phyloP scores from a whole-genome alignment of 2,888 invertebrate genomes.

The Drosophila buzzatii region DNA sequence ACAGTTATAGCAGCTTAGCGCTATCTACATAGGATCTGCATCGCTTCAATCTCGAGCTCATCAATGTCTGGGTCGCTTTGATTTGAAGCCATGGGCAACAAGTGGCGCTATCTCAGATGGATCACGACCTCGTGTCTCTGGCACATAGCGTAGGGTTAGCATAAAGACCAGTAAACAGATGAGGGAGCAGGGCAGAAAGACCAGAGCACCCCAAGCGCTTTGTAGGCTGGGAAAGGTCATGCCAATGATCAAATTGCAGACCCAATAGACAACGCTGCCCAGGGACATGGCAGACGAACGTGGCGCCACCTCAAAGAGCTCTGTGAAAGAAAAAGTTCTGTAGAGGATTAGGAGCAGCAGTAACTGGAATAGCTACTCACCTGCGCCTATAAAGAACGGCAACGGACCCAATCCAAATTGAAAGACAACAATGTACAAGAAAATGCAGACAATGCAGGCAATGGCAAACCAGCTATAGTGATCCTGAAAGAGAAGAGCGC shows the following conservation, averaged over 20 bases:
- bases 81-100: slow-evolving; percentile 88
- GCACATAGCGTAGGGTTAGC: slow-evolving; percentile 88
- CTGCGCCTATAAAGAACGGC: slow-evolving; percentile 93
- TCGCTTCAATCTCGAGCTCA: background rate
- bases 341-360: background rate
- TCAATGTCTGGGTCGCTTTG: slow-evolving; percentile 71
- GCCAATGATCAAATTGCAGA: slow-evolving; percentile 93
- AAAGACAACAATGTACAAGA: slow-evolving; percentile 91
- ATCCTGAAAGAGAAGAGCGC: slow-evolving; percentile 84
- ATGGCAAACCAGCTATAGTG: slow-evolving; percentile 89
- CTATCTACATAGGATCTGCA: background rate
- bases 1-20: background rate
- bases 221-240: slow-evolving; percentile 89
- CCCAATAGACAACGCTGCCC: slow-evolving; percentile 94
- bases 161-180: slow-evolving; percentile 77
- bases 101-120: slow-evolving; percentile 88
- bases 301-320: slow-evolving; percentile 93
- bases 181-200: slow-evolving; percentile 90
- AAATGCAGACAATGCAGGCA: slow-evolving; percentile 89
- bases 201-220: slow-evolving; percentile 88
- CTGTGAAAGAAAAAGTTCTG: slow-evolving; percentile 83
- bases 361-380: slow-evolving; percentile 81
- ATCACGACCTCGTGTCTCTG: slow-evolving; percentile 90
- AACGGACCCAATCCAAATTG: slow-evolving; percentile 94
- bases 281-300: slow-evolving; percentile 93